A percentile compares a stretch with the other conserved stretches of the same genome.
Conservation (phyloP, 1,140 invertebrate species). For the Coptotermes formosanus region DNA sequence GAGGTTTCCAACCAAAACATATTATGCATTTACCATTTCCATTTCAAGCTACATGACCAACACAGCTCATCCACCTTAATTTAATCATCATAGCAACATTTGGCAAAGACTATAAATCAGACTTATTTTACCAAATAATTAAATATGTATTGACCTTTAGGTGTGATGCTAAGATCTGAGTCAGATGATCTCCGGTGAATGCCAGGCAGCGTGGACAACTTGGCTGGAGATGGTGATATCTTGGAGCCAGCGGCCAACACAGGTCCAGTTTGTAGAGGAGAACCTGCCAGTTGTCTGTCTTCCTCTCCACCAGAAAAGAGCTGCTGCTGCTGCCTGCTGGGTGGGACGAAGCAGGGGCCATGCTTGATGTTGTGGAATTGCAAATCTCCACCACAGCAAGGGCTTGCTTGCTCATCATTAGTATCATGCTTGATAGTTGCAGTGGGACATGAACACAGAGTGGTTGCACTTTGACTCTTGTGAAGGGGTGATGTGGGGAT, state of each 20-base stretch:
- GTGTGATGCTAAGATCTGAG: conserved; percentile 88
- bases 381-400: background rate
- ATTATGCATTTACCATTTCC: too few relatives aligned
- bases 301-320: background rate
- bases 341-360: conserved; percentile 34
- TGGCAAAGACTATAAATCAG: background rate
- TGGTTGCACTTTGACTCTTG: conserved; percentile 31
- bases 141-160: conserved; percentile 70
- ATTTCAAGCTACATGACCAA: too few relatives aligned
- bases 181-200: conserved; percentile 84
- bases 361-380: conserved; percentile 27
- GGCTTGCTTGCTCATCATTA: background rate
- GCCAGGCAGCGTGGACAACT: conserved; percentile 51
- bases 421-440: conserved; percentile 29
- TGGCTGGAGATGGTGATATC: conserved; percentile 50
- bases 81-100: too few relatives aligned
- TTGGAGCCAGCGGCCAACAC: conserved; percentile 43
- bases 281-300: background rate
- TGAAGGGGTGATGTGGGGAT: conserved; percentile 25
- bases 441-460: conserved; percentile 28
- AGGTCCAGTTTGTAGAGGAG: conserved; percentile 42
- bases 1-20: too few relatives aligned
- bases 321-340: conserved; percentile 29
- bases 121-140: background rate
- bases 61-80: too few relatives aligned